Evolutionary conservation across 2,113 vertebrate genomes (phyloP).

Genomic region (Erpornis zantholeuca): DNA sequence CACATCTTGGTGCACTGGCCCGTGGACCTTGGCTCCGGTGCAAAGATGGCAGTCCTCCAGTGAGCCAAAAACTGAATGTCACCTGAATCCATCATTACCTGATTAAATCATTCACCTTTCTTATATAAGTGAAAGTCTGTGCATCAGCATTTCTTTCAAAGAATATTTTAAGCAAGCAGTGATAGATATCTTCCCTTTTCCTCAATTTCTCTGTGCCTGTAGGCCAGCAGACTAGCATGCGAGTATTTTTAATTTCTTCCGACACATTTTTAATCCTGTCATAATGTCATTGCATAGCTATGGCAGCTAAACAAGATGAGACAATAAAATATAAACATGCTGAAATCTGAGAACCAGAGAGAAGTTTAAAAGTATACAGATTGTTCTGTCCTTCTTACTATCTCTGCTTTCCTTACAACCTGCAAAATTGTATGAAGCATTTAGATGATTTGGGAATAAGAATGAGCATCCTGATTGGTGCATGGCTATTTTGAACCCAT

Average conservation of each 20-base stretch:
- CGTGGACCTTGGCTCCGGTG: slow-evolving; percentile 74
- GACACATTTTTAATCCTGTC: not conserved
- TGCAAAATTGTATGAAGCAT: not conserved
- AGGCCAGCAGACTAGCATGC: not conserved
- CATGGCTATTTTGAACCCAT: not conserved
- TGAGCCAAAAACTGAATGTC: slow-evolving; percentile 72
- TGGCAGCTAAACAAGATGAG: not conserved
- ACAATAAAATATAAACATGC: not conserved
- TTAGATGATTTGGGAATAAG: not conserved
- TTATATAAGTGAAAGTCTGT: slow-evolving; percentile 51
- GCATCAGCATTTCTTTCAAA: slow-evolving; percentile 62
- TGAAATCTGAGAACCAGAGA: not conserved
- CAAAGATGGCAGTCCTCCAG: slow-evolving; percentile 75
- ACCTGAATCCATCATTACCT: slow-evolving; percentile 84
- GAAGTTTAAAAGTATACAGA: not conserved
- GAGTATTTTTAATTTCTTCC: slow-evolving; percentile 7
- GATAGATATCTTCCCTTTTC: slow-evolving; percentile 2
- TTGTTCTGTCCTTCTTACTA: not conserved
- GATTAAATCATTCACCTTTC: slow-evolving; percentile 78
- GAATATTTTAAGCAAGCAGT: slow-evolving; percentile 31
- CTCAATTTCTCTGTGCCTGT: not conserved
- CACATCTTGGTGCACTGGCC: not conserved
- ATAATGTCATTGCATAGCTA: not conserved
- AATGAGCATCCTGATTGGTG: not conserved
- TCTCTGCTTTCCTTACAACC: not conserved